A percentile compares a stretch with the other conserved stretches of the same genome.
These are phyloP conservation scores for Hyla sarda DNA, from an alignment of 2,113 vertebrate species.

Conservation along the genomic window DNA sequence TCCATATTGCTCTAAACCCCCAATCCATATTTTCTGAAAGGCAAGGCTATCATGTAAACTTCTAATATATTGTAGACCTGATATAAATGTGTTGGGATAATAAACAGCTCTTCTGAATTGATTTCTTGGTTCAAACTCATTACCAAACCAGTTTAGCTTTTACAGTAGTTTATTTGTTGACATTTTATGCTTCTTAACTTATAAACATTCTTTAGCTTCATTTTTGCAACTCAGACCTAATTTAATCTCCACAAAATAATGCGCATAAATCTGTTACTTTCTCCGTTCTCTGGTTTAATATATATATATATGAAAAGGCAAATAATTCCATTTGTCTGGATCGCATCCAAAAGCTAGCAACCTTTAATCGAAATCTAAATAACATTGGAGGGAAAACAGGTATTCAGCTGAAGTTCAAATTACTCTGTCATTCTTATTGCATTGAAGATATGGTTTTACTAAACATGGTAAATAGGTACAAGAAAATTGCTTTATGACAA, in stretches of 20 bases:
- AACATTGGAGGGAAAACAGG: slow-evolving; percentile 80
- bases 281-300: slow-evolving; percentile 72
- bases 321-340: slow-evolving; percentile 74
- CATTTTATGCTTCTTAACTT: slow-evolving; percentile 70
- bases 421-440: slow-evolving; percentile 76
- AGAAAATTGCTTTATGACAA: slow-evolving; percentile 83
- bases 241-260: slow-evolving; percentile 81
- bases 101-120: slow-evolving; percentile 17
- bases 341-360: slow-evolving; percentile 75
- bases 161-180: slow-evolving; percentile 62
- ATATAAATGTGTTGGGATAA: background rate
- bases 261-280: slow-evolving; percentile 78
- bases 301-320: slow-evolving; percentile 74
- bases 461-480: slow-evolving; percentile 77
- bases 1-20: background rate
- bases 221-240: slow-evolving; percentile 74
- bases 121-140: slow-evolving; percentile 39
- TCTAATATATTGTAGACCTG: background rate
- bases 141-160: slow-evolving; percentile 24
- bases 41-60: background rate
- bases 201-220: slow-evolving; percentile 71
- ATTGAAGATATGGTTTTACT: slow-evolving; percentile 74
- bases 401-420: slow-evolving; percentile 75
- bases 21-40: background rate
- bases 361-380: slow-evolving; percentile 78